Evolutionary conservation across 53 echinoderm and acorn worm species (phyloP).

Genomic region (Mesocentrotus franciscanus): DNA sequence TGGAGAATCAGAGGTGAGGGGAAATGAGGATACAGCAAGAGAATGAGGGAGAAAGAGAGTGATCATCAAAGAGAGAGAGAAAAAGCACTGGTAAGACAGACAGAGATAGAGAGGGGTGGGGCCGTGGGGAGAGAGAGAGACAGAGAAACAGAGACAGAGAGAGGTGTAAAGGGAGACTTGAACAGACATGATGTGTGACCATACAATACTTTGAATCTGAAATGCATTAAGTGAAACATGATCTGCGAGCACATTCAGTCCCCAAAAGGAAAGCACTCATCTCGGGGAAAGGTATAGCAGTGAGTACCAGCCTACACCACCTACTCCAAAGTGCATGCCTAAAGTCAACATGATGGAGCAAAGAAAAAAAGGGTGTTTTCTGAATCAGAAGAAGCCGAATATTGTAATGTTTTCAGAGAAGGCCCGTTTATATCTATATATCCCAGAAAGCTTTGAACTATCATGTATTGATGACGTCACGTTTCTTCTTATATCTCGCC

Average conservation of each 20-base stretch:
- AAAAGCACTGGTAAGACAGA: neutral
- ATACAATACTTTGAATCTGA: neutral
- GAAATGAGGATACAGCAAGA: too few species aligned
- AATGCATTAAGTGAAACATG: conserved; percentile 39
- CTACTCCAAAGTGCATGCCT: neutral
- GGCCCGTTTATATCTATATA: neutral
- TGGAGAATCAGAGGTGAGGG: too few species aligned
- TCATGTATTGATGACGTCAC: too few species aligned
- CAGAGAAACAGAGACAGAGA: neutral
- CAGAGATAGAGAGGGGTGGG: neutral
- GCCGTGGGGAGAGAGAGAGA: neutral
- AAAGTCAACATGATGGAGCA: neutral
- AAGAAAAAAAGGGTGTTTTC: neutral
- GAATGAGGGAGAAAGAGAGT: too few species aligned
- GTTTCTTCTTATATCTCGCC: too few species aligned
- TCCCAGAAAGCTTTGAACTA: too few species aligned
- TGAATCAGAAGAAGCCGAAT: neutral
- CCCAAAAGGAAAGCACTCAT: conserved; percentile 4
- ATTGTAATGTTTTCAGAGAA: neutral
- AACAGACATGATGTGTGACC: neutral
- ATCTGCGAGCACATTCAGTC: neutral
- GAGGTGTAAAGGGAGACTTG: neutral
- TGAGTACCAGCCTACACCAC: neutral
- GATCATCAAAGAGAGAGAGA: neutral
- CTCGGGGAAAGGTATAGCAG: neutral